Percentiles rank a stretch among this genome's conserved stretches.
These are phyloP conservation scores for Antidorcas marsupialis DNA, from an alignment of 2,113 vertebrate genomes.

Conservation along the genomic window DNA sequence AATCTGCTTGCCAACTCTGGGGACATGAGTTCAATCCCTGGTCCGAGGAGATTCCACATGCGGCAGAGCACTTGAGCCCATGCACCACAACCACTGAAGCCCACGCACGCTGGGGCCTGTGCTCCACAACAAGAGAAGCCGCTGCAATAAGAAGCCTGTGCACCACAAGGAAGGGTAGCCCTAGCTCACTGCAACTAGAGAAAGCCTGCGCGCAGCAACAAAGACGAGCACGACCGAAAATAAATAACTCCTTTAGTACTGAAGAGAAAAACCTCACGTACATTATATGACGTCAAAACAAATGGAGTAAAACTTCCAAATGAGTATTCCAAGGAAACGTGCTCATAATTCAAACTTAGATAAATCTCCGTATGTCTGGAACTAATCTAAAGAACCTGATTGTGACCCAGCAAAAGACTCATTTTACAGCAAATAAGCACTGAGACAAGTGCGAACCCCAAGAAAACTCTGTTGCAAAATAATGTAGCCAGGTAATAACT, in stretches of 20 bases:
- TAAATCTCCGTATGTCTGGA: background rate
- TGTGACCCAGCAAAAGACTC: background rate
- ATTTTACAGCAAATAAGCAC: background rate
- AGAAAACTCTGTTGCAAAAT: background rate
- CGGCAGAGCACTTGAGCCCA: background rate
- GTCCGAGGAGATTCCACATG: background rate
- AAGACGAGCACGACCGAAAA: accelerated
- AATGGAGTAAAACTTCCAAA: background rate
- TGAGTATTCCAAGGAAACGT: background rate
- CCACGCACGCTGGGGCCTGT: background rate
- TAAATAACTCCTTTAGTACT: background rate
- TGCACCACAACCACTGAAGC: background rate
- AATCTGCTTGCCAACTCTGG: background rate
- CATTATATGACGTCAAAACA: background rate
- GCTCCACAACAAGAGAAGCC: background rate
- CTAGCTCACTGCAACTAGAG: background rate
- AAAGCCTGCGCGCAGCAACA: accelerated
- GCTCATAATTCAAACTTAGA: background rate
- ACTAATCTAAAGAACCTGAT: background rate
- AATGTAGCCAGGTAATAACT: background rate
- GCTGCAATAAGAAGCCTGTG: background rate
- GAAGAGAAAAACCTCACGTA: background rate
- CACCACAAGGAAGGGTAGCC: background rate
- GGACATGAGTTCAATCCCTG: background rate
- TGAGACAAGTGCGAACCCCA: background rate